Percentiles rank a stretch among this genome's conserved stretches.
Conservation (phyloP, 2,797 vertebrate genomes). For the Arnoldichthys spilopterus region DNA sequence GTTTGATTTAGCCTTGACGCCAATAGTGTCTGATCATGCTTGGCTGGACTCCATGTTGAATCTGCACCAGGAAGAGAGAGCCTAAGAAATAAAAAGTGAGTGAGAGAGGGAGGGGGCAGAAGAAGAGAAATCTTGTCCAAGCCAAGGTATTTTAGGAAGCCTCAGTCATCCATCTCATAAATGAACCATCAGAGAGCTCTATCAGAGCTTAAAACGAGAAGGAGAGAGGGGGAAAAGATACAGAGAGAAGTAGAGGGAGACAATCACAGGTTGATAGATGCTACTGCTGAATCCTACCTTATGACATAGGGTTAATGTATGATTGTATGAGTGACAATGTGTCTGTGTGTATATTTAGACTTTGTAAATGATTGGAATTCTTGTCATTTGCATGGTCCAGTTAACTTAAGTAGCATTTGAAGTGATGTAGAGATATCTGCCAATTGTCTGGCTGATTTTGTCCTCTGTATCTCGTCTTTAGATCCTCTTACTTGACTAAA, state of each 20-base stretch:
- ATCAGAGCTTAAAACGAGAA: constrained; percentile 46
- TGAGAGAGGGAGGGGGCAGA: constrained; percentile 37
- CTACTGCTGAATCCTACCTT: constrained; percentile 9
- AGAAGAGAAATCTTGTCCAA: constrained; percentile 39
- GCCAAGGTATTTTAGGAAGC: constrained; percentile 57
- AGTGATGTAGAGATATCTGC: neutral
- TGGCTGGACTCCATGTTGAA: constrained; percentile 41
- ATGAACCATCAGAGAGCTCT: constrained; percentile 50
- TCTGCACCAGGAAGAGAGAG: constrained; percentile 37
- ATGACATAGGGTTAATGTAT: constrained; percentile 8
- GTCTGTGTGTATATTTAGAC: neutral
- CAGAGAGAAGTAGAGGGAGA: neutral
- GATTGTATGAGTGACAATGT: constrained; percentile 29
- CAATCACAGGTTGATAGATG: constrained; percentile 14
- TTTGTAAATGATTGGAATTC: neutral
- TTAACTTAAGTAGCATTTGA: too few species aligned
- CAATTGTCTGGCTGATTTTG: constrained; percentile 13
- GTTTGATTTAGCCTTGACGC: constrained; percentile 49
- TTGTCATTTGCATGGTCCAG: neutral
- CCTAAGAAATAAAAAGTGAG: constrained; percentile 17
- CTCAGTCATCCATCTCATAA: constrained; percentile 53
- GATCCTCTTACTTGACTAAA: neutral
- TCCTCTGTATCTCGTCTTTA: neutral
- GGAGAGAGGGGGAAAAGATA: constrained; percentile 2
- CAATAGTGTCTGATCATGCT: constrained; percentile 41